Base-by-base conservation (phyloP, 2,888 invertebrate species). In the Stenodema calcarata region DNA sequence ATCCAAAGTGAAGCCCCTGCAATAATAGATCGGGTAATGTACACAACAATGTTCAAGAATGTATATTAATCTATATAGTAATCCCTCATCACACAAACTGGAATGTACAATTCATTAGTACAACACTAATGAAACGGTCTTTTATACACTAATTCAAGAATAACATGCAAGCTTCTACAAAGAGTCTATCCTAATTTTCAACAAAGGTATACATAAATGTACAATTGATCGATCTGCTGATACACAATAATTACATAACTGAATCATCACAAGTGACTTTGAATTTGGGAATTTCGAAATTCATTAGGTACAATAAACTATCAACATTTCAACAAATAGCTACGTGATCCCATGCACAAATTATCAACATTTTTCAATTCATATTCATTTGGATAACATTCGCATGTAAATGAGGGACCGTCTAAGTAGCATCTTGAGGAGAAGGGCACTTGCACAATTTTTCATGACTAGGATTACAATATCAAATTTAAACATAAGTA, bases 81-180 rank as follows among this genome's bases (percentile, higher is more conserved):
- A 35, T 82, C 62, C 82, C 82, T 69, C 82, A 82, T 82, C 82
- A 82, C 82, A 82, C 82, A 82, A 82, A 69, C 69, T 82, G 82
- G 82, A 82, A 82, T 82, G 82, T 82, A 82, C 82, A 82, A 69
- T 23, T 82, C 69, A 41, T 35, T 62, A 69, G 82, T 69, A 35
- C 35, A 69, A 69, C 69, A 69, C 69, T 69, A 35, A 69, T 18
- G 82, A 82, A 82, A 69, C 69, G 82, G 82, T 69, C 82, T 82
- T 82, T 82, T 82, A 82, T 82, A 82, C 82, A 82, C 82, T 82
- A 82, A 69, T 82, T 82, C 78, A 78, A 78, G 82, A 82, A 82
- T 82, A 41, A 69, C 82, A 80, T 28, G 82, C 82, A 82, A 69
- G 82, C 69, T 35, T 69, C 82, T 82, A 82, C 54, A 28, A 69